Evolutionary conservation across 2,888 invertebrate genomes (phyloP), one percentile per base, ranked within the genome.

Genomic region (Ashinkailepas kermadecensis): DNA sequence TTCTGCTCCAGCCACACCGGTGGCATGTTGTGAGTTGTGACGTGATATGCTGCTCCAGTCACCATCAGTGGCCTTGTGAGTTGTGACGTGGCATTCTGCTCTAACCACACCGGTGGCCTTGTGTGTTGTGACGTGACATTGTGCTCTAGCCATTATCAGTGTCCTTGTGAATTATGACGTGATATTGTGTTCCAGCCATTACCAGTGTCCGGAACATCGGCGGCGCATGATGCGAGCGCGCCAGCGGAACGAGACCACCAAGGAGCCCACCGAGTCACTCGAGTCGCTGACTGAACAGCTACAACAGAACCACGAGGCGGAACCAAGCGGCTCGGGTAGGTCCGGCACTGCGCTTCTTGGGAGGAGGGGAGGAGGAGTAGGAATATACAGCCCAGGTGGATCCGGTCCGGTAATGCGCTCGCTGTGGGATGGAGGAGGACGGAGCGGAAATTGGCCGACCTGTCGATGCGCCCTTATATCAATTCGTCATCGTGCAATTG

Each of bases 131-230:
- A 7, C 13, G 62, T 18, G 18, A 4, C 1, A 15, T 18, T 15
- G 18, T 15, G 13, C 62, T 15, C 62, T 62, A 7, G 18, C 13
- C 62, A 15, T 18, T 15, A 15, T 62, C 15, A 15, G 18, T 18
- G 62, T 11, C 15, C 18, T 21, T 64, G 64, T 64, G 7, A 10
- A 21, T 21, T 8, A 15, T 18, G 15, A 8, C 18, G 15, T 8
- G 15, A 15, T 18, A 21, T 21, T 18, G 62, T 62, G 62, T 25
- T 67, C 12, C 67, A 67, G 67, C 25, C 25, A 25, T 10, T 11
- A 92, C 39, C 91, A 91, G 84, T 94, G 93, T 86, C 88, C 90
- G 78, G 93, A 93, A 84, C 93, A 94, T 87, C 90, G 91, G 39
- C 89, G 92, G 78, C 91, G 91, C 86, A 89, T 91, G 0, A 91